Evolutionary conservation across 2,888 invertebrate genomes (phyloP).

Genomic region (Dryobotodes eremita): DNA sequence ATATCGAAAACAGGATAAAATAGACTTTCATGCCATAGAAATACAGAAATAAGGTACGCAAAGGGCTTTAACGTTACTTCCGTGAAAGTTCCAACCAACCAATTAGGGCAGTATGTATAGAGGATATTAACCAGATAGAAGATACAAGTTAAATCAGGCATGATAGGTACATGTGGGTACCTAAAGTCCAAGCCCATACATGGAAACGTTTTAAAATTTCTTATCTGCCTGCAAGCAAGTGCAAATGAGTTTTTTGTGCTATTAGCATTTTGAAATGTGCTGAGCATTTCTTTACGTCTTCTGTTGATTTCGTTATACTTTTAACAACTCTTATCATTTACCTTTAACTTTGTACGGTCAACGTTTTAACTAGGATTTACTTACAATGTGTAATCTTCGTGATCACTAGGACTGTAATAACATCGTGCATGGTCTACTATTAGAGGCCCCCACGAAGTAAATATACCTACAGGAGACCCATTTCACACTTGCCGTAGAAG

Average conservation of each 20-base stretch:
- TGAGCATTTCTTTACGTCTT: too few relatives aligned
- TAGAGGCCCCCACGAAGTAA: neutral
- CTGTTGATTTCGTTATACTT: neutral
- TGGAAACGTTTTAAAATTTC: neutral
- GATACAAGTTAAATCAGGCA: conserved; percentile 22
- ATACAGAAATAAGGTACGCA: conserved; percentile 16
- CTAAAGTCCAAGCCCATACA: neutral
- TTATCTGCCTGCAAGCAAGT: neutral
- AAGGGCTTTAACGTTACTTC: conserved; percentile 34
- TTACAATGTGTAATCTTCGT: too few relatives aligned
- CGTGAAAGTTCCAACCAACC: conserved; percentile 61
- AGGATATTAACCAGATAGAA: conserved; percentile 55
- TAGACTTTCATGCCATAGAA: conserved; percentile 2
- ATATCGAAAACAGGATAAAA: neutral
- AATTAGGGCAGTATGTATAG: conserved; percentile 49
- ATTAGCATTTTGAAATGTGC: too few relatives aligned
- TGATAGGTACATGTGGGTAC: neutral
- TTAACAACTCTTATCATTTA: neutral
- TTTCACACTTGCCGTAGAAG: neutral
- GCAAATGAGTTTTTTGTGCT: neutral
- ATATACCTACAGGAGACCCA: neutral
- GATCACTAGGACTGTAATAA: neutral
- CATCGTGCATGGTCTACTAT: neutral
- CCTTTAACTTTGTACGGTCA: too few relatives aligned
- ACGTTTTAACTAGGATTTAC: too few relatives aligned